These are phyloP conservation scores for Neodontobutis hainanensis DNA, from an alignment of 2,113 vertebrate genomes.

Conservation along the genomic window DNA sequence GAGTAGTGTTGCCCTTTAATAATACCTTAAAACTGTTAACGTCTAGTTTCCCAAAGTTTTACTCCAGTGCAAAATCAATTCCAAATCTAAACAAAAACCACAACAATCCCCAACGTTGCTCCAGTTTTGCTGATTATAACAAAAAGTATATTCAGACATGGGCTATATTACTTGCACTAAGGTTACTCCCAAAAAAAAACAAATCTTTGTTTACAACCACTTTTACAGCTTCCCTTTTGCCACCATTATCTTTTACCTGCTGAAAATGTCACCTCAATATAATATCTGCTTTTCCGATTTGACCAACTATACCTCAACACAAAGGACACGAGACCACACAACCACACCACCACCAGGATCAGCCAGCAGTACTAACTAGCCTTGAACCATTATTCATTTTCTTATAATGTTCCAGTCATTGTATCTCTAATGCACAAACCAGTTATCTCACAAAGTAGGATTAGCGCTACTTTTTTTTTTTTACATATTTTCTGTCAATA, in stretches of 20 bases:
- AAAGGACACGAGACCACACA: slow-evolving; percentile 72
- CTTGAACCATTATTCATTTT: neutral
- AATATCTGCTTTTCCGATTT: slow-evolving; percentile 64
- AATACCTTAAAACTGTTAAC: slow-evolving; percentile 5
- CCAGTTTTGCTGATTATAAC: slow-evolving; percentile 26
- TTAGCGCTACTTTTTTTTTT: too few relatives aligned
- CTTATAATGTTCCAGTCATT: neutral
- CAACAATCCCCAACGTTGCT: slow-evolving; percentile 5
- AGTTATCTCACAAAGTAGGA: too few relatives aligned
- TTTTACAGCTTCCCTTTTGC: slow-evolving; percentile 55
- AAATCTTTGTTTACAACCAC: slow-evolving; percentile 67
- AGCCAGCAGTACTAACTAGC: slow-evolving; percentile 49
- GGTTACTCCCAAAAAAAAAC: slow-evolving; percentile 9
- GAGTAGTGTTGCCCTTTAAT: slow-evolving; percentile 26
- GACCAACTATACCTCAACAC: slow-evolving; percentile 78
- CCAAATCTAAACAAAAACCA: slow-evolving; percentile 14
- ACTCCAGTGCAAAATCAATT: slow-evolving; percentile 76
- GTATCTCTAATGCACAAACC: too few relatives aligned
- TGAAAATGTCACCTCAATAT: slow-evolving; percentile 55
- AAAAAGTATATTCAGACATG: slow-evolving; percentile 25
- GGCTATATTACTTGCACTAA: slow-evolving; percentile 44
- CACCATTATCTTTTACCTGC: slow-evolving; percentile 58
- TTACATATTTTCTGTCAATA: too few relatives aligned
- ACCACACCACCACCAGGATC: slow-evolving; percentile 51
- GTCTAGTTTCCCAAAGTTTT: slow-evolving; percentile 65